phyloP scores from a whole-genome alignment of 2,113 vertebrate genomes.

The Megaceryle maxima region DNA sequence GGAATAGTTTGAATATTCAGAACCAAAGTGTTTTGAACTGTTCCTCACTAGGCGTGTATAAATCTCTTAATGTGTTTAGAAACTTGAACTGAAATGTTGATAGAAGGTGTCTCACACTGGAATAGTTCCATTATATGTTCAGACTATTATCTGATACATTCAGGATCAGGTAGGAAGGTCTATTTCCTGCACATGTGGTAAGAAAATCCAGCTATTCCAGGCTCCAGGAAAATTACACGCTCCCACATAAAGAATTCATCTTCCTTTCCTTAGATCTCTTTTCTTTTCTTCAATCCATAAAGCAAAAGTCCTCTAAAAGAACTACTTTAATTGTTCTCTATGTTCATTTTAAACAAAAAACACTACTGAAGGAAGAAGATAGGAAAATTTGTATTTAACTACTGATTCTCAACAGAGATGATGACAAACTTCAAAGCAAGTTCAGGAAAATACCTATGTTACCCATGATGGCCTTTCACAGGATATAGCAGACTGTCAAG shows the following conservation, averaged over 20 bases:
- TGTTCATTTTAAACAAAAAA: not conserved
- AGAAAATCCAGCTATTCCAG: conserved; percentile 52
- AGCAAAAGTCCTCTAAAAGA: not conserved
- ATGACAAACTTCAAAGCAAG: not conserved
- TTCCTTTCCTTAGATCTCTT: conserved; percentile 42
- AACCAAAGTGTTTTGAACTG: not conserved
- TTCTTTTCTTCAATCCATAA: conserved; percentile 3
- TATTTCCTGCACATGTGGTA: conserved; percentile 57
- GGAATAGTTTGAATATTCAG: not conserved
- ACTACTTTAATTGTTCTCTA: not conserved
- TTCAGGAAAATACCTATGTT: not conserved
- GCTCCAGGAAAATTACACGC: conserved; percentile 21
- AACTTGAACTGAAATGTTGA: not conserved
- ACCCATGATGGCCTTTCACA: not conserved
- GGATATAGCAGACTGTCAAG: not conserved
- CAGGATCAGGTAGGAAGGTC: conserved; percentile 29
- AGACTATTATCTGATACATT: conserved; percentile 20
- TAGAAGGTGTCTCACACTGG: not conserved
- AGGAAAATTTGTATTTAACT: not conserved
- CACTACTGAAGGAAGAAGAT: not conserved
- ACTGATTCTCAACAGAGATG: not conserved
- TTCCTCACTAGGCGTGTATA: not conserved
- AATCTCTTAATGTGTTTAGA: not conserved
- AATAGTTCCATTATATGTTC: not conserved
- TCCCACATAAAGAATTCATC: conserved; percentile 18